Evolutionary conservation across 2,113 vertebrate genomes (phyloP).

Genomic region (Stictonetta naevosa): DNA sequence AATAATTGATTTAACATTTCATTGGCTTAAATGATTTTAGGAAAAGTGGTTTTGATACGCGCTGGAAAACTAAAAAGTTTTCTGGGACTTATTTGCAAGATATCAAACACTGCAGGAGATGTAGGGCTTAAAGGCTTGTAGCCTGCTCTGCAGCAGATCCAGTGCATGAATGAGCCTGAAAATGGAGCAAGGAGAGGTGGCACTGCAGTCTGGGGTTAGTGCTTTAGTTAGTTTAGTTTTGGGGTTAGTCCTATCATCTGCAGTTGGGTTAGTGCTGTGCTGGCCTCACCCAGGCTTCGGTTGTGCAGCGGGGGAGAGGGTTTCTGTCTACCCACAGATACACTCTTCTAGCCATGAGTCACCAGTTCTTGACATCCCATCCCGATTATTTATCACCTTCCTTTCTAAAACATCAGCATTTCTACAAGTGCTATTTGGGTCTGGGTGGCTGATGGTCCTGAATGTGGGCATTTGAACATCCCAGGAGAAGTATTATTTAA

Average conservation of each 20-base stretch:
- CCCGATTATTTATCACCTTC: background rate
- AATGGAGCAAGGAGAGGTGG: background rate
- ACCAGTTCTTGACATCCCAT: background rate
- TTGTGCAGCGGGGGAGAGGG: background rate
- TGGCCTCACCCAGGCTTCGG: background rate
- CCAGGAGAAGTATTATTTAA: background rate
- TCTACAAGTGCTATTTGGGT: background rate
- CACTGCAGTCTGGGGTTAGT: background rate
- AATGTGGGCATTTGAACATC: background rate
- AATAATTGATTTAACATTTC: conserved; percentile 62
- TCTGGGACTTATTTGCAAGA: conserved; percentile 4
- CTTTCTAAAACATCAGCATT: background rate
- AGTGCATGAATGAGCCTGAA: fast-evolving
- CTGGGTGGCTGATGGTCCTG: background rate
- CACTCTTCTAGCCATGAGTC: background rate
- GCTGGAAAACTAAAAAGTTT: conserved; percentile 37
- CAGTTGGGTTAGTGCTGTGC: background rate
- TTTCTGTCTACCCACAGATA: background rate
- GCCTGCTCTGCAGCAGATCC: background rate
- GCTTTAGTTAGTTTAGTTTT: background rate
- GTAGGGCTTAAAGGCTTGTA: background rate
- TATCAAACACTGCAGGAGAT: background rate
- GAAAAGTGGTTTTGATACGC: conserved; percentile 51
- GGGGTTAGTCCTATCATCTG: background rate
- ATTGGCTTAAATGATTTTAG: conserved; percentile 51